Evolutionary conservation across 1,140 invertebrate species (phyloP).

Genomic region (Neodiprion pinetum): DNA sequence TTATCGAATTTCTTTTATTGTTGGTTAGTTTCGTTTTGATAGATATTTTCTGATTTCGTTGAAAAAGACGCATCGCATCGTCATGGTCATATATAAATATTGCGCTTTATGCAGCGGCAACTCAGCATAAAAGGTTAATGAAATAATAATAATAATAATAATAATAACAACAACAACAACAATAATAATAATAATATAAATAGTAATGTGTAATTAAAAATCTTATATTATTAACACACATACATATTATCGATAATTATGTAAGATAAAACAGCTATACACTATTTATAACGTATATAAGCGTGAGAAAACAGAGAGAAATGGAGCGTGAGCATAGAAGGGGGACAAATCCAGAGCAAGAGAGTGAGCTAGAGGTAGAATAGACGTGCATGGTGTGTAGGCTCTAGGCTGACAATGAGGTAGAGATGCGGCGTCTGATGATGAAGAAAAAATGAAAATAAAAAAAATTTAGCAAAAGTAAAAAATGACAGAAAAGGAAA

Average conservation of each 20-base stretch:
- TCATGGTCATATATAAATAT: no score
- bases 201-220: background rate
- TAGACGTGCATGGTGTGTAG: no score
- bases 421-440: no score
- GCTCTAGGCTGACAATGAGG: no score
- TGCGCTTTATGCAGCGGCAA: background rate
- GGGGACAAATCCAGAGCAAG: slow-evolving; percentile 13
- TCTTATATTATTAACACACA: slow-evolving; percentile 10
- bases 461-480: slow-evolving; percentile 29
- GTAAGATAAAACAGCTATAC: slow-evolving; percentile 48
- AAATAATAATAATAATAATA: slow-evolving; percentile 31
- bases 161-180: background rate
- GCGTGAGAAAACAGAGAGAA: slow-evolving; percentile 25
- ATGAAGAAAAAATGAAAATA: slow-evolving; percentile 14
- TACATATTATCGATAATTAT: slow-evolving; percentile 54
- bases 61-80: background rate
- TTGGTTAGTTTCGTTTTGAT: background rate
- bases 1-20: no score
- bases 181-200: slow-evolving; percentile 2
- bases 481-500: background rate
- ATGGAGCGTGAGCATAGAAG: no score
- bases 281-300: slow-evolving; percentile 49
- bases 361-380: slow-evolving; percentile 16
- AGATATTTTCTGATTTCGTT: background rate
- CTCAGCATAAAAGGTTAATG: slow-evolving; percentile 39